phyloP scores from a whole-genome alignment of 2,113 vertebrate genomes.

The Laterallus jamaicensis region DNA sequence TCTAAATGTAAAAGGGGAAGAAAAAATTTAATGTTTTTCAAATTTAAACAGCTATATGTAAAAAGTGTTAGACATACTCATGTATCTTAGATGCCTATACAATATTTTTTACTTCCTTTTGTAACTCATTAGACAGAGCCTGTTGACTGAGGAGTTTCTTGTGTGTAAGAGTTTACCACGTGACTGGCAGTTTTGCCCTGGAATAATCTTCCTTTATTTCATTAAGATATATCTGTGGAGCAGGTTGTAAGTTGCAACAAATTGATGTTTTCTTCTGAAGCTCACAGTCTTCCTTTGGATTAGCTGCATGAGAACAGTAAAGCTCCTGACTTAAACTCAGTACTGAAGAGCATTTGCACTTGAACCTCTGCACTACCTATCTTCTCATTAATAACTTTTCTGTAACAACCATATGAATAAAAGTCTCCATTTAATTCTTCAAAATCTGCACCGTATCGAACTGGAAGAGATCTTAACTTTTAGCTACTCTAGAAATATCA shows the following conservation, averaged over 20 bases:
- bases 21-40: background rate
- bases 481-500: background rate
- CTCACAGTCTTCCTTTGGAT: background rate
- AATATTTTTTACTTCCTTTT: background rate
- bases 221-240: background rate
- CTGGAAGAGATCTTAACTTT: background rate
- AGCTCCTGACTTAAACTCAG: constrained; percentile 7
- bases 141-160: background rate
- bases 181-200: background rate
- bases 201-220: constrained; percentile 13
- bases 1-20: background rate
- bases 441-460: background rate
- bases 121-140: background rate
- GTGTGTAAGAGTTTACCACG: background rate
- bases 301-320: constrained; percentile 35
- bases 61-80: background rate
- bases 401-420: background rate
- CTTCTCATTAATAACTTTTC: background rate
- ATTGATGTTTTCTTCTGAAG: constrained; percentile 22
- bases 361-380: background rate
- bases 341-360: background rate
- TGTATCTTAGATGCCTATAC: background rate
- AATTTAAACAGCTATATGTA: background rate
- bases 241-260: background rate
- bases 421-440: background rate